Conservation (phyloP, 2,797 vertebrate species). For the Lithobates pipiens region DNA sequence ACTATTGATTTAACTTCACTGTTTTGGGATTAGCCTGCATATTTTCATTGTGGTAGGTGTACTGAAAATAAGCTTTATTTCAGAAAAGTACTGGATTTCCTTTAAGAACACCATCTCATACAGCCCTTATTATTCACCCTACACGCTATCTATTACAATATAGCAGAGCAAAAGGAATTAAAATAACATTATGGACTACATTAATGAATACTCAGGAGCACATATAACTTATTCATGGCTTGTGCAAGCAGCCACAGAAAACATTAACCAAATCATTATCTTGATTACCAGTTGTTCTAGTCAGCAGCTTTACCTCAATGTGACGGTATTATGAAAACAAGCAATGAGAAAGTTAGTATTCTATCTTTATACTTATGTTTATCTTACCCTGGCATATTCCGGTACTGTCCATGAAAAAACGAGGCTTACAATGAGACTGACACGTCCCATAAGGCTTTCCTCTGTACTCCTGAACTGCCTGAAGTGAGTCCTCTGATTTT, state of each 20-base stretch:
- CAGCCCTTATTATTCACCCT: too few relatives aligned
- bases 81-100: too few relatives aligned
- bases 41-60: too few relatives aligned
- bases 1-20: too few relatives aligned
- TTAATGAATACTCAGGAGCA: not conserved
- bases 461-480: constrained; percentile 63
- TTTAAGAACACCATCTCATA: too few relatives aligned
- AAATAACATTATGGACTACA: not conserved
- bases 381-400: constrained; percentile 84
- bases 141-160: too few relatives aligned
- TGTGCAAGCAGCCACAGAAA: not conserved
- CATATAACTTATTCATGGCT: not conserved
- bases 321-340: not conserved
- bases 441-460: constrained; percentile 77
- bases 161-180: too few relatives aligned
- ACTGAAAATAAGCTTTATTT: too few relatives aligned
- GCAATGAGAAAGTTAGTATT: not conserved
- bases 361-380: not conserved
- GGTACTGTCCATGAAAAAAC: constrained; percentile 74
- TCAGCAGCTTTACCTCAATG: not conserved
- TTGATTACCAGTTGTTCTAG: not conserved
- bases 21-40: too few relatives aligned
- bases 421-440: constrained; percentile 74
- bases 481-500: constrained; percentile 78
- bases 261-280: constrained; percentile 4